Evolutionary conservation across 2,888 invertebrate genomes (phyloP).

Genomic region (Liopterus haemorrhoidalis): DNA sequence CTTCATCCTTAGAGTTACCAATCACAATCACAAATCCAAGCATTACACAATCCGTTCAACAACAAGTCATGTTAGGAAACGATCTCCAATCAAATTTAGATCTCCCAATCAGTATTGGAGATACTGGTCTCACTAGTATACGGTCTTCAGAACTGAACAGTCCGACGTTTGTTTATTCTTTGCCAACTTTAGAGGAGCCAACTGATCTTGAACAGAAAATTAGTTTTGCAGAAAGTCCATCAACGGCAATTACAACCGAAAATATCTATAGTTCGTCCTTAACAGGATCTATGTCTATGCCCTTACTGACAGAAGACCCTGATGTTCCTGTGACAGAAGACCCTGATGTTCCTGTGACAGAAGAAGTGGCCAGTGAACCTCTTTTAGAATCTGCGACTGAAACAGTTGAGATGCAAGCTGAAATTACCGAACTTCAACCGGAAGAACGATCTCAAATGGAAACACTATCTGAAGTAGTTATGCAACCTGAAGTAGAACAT

Average conservation of each 20-base stretch:
- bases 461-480: no score
- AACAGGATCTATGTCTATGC: constrained; percentile 53
- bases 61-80: constrained; percentile 39
- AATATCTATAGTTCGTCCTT: constrained; percentile 42
- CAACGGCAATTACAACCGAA: constrained; percentile 42
- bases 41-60: constrained; percentile 53
- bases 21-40: constrained; percentile 72
- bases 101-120: constrained; percentile 65
- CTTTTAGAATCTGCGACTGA: no score
- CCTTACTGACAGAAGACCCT: constrained; percentile 52
- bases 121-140: constrained; percentile 56
- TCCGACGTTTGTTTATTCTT: constrained; percentile 41
- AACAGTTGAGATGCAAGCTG: no score
- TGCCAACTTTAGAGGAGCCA: constrained; percentile 41
- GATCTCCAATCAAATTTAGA: constrained; percentile 49
- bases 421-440: no score
- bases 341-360: constrained; percentile 1
- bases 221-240: constrained; percentile 38
- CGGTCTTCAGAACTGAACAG: constrained; percentile 42
- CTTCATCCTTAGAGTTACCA: constrained; percentile 66
- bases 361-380: constrained; percentile 8
- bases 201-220: constrained; percentile 25
- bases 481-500: no score
- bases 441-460: no score
- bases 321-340: constrained; percentile 34